Evolutionary conservation across 2,797 vertebrate species (phyloP), one percentile per base, ranked within the genome.

Genomic region (Lophotriccus pileatus): DNA sequence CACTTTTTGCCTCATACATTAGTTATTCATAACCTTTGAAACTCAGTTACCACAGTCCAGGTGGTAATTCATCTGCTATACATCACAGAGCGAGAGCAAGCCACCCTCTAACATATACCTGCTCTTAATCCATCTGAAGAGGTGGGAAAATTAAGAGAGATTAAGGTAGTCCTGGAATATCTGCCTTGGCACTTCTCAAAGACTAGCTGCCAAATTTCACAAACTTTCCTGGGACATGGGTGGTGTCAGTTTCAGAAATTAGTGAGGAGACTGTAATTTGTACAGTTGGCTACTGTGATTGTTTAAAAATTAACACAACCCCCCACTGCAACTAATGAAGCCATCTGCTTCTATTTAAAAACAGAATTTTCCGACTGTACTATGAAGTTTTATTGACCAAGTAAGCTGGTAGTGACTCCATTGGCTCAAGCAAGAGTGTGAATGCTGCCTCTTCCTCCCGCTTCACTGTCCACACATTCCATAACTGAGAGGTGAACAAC

Each of bases 381-480:
- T 19, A 11, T 67, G 32, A 7, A 3, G 56, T 89, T 68, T 67
- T 75, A 43, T 59, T 91, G 39, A n/a, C 22, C 19, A 70, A 16
- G 8, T 34, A 53, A 70, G 47, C 47, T 20, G 58, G 14, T 34
- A 22, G 6, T 30, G 12, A 47, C 6, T 4, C 5, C 10, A 60
- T 80, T 34, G n/a, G 60, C 24, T 85, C 18, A 43, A 39, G 36
- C 10, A 24, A 14, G 43, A 34, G 7, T 60, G 28, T 68, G 58
- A 63, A 37, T 11, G 1, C 25, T 20, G 21, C 28, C 28, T 39
- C 10, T 43, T 63, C 13, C 25, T 53, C 1, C 2, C 7, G 73
- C 62, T 46, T 1, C 0, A 5, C 12, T 39, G 6, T n/a, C 30
- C 14, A 2, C 25, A 39, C 22, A 25, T 17, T 3, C 16, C 0